These are phyloP conservation scores for Coelopa pilipes DNA, from an alignment of 2,888 invertebrate species.

Conservation along the genomic window DNA sequence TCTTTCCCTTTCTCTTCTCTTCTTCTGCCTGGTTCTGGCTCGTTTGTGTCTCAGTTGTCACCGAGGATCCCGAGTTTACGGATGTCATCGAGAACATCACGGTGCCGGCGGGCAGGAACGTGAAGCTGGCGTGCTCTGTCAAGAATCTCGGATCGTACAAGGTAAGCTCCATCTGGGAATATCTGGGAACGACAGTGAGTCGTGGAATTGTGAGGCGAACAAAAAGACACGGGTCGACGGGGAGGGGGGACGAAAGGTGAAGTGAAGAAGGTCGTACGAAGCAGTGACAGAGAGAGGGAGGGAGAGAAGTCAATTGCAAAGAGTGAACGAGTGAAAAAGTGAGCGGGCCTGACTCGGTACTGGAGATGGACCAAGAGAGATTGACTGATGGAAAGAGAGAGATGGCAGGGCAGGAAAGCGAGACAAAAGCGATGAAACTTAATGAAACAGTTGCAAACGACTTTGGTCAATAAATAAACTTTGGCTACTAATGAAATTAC, in stretches of 20 bases:
- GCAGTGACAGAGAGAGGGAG: too few relatives aligned
- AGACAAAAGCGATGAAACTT: background rate
- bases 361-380: too few relatives aligned
- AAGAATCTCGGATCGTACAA: constrained; percentile 67
- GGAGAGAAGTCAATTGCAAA: too few relatives aligned
- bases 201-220: constrained; percentile 9
- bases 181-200: background rate
- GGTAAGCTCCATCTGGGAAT: constrained; percentile 58
- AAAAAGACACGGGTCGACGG: background rate
- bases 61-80: constrained; percentile 89
- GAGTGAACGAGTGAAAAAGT: too few relatives aligned
- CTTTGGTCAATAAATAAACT: constrained; percentile 28
- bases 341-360: too few relatives aligned
- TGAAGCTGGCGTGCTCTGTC: constrained; percentile 67
- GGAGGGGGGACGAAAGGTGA: background rate
- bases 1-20: constrained; percentile 12
- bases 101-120: constrained; percentile 73
- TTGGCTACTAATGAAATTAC: constrained; percentile 26
- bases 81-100: constrained; percentile 92
- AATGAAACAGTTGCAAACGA: background rate
- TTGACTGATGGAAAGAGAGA: background rate
- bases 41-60: constrained; percentile 74
- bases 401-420: background rate
- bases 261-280: background rate
- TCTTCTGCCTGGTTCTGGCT: constrained; percentile 32